Conservation (phyloP, 2,888 invertebrate genomes). For the Pyrgus malvae region DNA sequence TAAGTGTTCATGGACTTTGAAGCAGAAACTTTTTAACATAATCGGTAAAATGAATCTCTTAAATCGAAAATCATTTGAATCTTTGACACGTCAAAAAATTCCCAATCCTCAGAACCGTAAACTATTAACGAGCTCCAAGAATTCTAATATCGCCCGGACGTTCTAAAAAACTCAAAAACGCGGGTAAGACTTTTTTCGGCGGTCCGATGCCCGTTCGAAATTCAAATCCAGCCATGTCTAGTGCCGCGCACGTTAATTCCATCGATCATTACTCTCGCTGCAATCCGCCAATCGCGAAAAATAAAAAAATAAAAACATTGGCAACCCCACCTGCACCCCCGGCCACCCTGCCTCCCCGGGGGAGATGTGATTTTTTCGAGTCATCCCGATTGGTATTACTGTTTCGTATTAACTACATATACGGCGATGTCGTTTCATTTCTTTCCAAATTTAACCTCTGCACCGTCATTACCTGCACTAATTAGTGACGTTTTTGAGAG, state of each 20-base stretch:
- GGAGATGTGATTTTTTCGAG: slow-evolving; percentile 74
- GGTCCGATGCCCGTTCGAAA: slow-evolving; percentile 42
- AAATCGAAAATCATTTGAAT: not conserved
- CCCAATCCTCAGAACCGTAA: not conserved
- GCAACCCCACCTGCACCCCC: slow-evolving; percentile 63
- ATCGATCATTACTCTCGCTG: slow-evolving; percentile 80
- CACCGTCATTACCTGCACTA: slow-evolving; percentile 14
- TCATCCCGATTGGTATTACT: slow-evolving; percentile 65
- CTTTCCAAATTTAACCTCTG: slow-evolving; percentile 8
- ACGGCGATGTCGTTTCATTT: slow-evolving; percentile 14
- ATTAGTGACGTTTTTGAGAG: slow-evolving; percentile 20
- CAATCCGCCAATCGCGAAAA: slow-evolving; percentile 79
- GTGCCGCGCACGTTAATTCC: slow-evolving; percentile 73
- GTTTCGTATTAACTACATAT: slow-evolving; percentile 27
- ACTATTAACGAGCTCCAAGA: slow-evolving; percentile 19
- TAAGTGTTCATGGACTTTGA: no score
- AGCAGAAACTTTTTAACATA: no score
- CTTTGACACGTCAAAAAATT: not conserved
- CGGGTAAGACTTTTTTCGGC: slow-evolving; percentile 19
- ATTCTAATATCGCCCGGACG: slow-evolving; percentile 18
- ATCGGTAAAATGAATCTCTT: not conserved
- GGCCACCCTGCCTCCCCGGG: slow-evolving; percentile 45
- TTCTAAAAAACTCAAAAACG: slow-evolving; percentile 3
- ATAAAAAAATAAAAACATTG: slow-evolving; percentile 68
- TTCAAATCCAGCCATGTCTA: slow-evolving; percentile 63